These are phyloP conservation scores for Hetaerina titia DNA, from an alignment of 2,888 invertebrate species.

Conservation along the genomic window DNA sequence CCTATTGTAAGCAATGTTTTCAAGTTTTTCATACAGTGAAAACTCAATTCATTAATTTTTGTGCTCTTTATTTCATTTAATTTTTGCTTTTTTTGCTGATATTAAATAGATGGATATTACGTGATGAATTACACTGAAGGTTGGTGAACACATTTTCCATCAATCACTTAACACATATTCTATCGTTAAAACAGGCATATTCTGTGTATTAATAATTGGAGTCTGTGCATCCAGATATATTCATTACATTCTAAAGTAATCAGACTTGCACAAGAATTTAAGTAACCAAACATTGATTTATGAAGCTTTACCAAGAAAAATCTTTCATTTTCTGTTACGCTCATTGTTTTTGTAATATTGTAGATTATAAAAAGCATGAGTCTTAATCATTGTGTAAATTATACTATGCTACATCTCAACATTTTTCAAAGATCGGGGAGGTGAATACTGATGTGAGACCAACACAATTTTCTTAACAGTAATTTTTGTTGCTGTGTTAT, in stretches of 20 bases:
- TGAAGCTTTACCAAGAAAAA: not conserved
- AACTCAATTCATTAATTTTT: constrained; percentile 56
- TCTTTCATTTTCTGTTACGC: not conserved
- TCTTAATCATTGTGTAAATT: not conserved
- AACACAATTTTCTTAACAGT: constrained; percentile 23
- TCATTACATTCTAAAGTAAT: not conserved
- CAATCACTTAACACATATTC: not conserved
- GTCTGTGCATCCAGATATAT: not conserved
- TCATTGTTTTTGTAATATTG: not conserved
- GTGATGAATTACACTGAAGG: not conserved
- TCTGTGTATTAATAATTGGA: not conserved
- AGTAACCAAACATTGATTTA: not conserved
- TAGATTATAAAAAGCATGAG: not conserved
- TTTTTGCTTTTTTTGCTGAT: not conserved
- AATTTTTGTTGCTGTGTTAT: constrained; percentile 46
- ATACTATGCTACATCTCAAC: not conserved
- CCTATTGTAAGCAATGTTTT: constrained; percentile 41
- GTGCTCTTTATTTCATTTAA: not conserved
- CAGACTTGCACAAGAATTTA: not conserved
- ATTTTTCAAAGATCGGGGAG: not conserved
- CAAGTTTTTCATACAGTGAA: constrained; percentile 38
- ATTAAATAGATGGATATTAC: not conserved
- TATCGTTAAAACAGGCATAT: not conserved
- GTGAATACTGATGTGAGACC: not conserved
- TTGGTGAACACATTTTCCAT: not conserved